These are phyloP conservation scores for Amyelois transitella DNA, from an alignment of 1,140 invertebrate species.

Conservation along the genomic window DNA sequence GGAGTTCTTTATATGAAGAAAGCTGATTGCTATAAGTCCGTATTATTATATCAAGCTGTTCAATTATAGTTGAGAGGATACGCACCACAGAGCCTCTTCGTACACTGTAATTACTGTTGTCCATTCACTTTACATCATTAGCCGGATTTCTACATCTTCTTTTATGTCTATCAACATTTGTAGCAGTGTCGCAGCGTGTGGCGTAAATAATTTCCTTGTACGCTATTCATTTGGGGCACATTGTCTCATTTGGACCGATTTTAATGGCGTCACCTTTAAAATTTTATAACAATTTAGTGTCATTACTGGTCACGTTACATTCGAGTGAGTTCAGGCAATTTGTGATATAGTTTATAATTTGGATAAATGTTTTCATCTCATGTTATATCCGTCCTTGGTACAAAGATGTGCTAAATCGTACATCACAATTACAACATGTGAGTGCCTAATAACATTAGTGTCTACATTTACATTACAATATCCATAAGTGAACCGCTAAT, in stretches of 20 bases:
- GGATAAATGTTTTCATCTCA: constrained; percentile 1
- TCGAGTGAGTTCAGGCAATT: constrained; percentile 4
- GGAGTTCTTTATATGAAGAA: neutral
- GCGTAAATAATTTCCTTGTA: constrained; percentile 65
- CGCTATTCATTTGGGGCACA: constrained; percentile 57
- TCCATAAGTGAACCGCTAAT: constrained; percentile 55
- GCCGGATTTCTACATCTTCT: constrained; percentile 52
- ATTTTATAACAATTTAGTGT: constrained; percentile 49
- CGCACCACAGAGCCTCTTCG: constrained; percentile 45
- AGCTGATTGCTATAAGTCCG: constrained; percentile 2
- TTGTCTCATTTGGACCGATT: constrained; percentile 50
- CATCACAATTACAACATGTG: constrained; percentile 44
- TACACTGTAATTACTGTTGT: constrained; percentile 57
- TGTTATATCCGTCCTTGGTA: constrained; percentile 16
- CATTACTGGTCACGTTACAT: constrained; percentile 25
- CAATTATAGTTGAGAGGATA: constrained; percentile 53
- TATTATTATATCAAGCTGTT: constrained; percentile 25
- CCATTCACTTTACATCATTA: constrained; percentile 64
- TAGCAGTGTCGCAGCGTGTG: constrained; percentile 39
- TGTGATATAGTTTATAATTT: constrained; percentile 4
- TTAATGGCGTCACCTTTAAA: constrained; percentile 55
- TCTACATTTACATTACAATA: constrained; percentile 50
- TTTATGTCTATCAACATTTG: constrained; percentile 45
- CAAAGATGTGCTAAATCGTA: constrained; percentile 50
- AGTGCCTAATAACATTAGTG: constrained; percentile 42